Conservation (phyloP, 2,888 invertebrate species). For the Euplagia quadripunctaria region DNA sequence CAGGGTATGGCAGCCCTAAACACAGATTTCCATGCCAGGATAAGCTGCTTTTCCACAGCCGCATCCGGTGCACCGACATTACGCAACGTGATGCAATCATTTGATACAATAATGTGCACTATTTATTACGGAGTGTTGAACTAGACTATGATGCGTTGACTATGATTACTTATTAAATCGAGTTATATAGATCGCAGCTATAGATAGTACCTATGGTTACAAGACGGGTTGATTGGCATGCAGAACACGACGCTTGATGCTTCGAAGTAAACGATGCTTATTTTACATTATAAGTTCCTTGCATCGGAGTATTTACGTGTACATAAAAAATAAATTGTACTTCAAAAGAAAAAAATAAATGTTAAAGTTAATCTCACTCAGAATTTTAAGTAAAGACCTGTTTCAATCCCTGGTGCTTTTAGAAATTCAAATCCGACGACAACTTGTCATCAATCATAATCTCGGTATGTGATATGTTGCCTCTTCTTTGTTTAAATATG, state of each 20-base stretch:
- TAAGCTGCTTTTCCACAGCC: constrained; percentile 68
- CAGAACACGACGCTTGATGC: constrained; percentile 9
- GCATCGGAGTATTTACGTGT: not conserved
- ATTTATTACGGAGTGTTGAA: constrained; percentile 7
- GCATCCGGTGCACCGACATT: constrained; percentile 65
- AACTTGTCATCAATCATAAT: not conserved
- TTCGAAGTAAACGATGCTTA: constrained; percentile 3
- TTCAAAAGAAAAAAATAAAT: not conserved
- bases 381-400: not conserved
- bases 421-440: not conserved
- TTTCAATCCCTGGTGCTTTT: not conserved
- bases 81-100: constrained; percentile 66
- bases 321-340: not conserved
- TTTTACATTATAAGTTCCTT: not conserved
- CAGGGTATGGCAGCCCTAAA: constrained; percentile 24
- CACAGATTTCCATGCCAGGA: constrained; percentile 70
- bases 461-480: not conserved
- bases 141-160: constrained; percentile 7
- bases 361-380: not conserved
- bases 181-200: not conserved
- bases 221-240: constrained; percentile 17
- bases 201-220: not conserved
- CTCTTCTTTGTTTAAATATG: not conserved
- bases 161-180: not conserved
- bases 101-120: constrained; percentile 12